Evolutionary conservation across 2,113 vertebrate species (phyloP).

Genomic region (Brachyhypopomus occidentalis): DNA sequence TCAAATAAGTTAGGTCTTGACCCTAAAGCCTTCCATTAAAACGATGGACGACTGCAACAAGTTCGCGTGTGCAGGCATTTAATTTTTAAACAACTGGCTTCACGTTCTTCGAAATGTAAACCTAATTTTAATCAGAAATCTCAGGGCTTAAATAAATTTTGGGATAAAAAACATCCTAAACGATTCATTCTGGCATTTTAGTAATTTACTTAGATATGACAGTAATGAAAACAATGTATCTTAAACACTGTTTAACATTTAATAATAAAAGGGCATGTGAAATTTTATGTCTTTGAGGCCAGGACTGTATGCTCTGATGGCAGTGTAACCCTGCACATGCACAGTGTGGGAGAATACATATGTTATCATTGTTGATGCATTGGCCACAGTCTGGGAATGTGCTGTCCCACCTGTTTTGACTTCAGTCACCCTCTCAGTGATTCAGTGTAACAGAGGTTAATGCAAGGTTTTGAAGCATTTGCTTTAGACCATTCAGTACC

Average conservation of each 20-base stretch:
- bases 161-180: too few relatives aligned
- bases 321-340: background rate
- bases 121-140: too few relatives aligned
- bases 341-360: slow-evolving; percentile 37
- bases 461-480: too few relatives aligned
- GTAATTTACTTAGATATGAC: too few relatives aligned
- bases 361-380: slow-evolving; percentile 25
- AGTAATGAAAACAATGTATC: too few relatives aligned
- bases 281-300: too few relatives aligned
- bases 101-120: too few relatives aligned
- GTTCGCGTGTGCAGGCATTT: background rate
- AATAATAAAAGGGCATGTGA: too few relatives aligned
- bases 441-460: background rate
- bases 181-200: too few relatives aligned
- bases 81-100: too few relatives aligned
- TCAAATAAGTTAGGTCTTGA: background rate
- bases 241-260: too few relatives aligned
- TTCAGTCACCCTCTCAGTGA: slow-evolving; percentile 30
- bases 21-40: background rate
- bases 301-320: background rate
- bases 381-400: slow-evolving; percentile 26
- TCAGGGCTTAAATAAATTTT: too few relatives aligned
- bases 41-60: background rate
- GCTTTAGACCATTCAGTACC: background rate
- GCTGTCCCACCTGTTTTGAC: slow-evolving; percentile 22